Conservation (phyloP, 2,797 vertebrate species). For the Chloroceryle inda region DNA sequence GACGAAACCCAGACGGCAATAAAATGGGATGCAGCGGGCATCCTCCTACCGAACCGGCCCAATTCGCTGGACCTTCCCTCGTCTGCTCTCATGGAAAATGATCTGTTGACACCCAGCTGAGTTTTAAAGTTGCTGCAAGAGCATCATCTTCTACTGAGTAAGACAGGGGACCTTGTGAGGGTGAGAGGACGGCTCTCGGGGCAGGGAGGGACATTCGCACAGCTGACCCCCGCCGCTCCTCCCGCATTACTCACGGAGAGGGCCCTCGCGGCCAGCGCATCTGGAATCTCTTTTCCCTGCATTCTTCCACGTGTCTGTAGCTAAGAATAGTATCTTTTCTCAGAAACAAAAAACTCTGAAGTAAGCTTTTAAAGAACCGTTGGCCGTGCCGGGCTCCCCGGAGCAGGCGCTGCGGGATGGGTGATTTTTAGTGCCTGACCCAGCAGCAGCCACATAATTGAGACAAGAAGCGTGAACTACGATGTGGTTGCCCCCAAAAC, state of each 20-base stretch:
- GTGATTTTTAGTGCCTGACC: not conserved
- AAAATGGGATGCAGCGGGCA: not conserved
- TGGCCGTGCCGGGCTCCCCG: accelerated
- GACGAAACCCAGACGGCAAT: not conserved
- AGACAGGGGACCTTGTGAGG: not conserved
- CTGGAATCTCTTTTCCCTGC: slow-evolving; percentile 52
- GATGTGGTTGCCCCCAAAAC: not conserved
- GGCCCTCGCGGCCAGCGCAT: not conserved
- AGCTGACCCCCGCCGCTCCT: not conserved
- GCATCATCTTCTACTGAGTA: not conserved
- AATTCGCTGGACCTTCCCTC: not conserved
- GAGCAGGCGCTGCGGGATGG: not conserved
- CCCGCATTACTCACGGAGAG: not conserved
- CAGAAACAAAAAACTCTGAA: slow-evolving; percentile 4
- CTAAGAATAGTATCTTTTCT: slow-evolving; percentile 37
- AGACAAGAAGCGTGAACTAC: not conserved
- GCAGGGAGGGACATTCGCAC: not conserved
- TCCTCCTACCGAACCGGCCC: not conserved
- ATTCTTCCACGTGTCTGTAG: not conserved
- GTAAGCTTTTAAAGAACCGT: not conserved
- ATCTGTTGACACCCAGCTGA: not conserved
- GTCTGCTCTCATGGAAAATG: not conserved
- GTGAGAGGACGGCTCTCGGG: not conserved
- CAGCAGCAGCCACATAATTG: not conserved
- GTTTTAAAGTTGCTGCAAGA: not conserved